Evolutionary conservation across 2,113 vertebrate species (phyloP).

Genomic region (Grammomys dolichurus): DNA sequence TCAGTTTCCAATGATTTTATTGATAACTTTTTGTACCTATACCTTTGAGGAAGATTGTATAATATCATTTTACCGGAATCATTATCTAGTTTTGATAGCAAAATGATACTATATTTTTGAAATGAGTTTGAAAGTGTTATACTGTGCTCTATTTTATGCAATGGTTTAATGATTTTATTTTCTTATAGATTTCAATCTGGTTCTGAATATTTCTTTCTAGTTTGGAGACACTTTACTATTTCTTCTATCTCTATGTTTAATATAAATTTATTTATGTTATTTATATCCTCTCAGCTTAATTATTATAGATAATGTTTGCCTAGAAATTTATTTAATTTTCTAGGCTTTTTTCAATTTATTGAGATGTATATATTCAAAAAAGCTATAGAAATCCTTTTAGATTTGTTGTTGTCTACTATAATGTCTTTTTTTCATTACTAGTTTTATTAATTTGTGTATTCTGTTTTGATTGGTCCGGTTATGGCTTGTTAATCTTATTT

Average conservation of each 20-base stretch:
- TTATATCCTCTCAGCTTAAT: not conserved
- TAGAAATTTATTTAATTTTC: not conserved
- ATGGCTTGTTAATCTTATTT: not conserved
- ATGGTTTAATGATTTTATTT: not conserved
- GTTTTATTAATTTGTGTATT: not conserved
- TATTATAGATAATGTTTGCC: not conserved
- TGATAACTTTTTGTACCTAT: not conserved
- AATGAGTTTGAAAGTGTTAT: not conserved
- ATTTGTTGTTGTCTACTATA: not conserved
- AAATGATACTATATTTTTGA: not conserved
- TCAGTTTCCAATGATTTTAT: too few species aligned
- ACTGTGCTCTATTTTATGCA: not conserved
- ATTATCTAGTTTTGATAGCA: not conserved
- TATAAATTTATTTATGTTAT: not conserved
- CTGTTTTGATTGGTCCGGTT: not conserved
- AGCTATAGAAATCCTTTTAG: not conserved
- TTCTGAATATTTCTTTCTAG: not conserved
- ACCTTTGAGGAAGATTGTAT: not conserved
- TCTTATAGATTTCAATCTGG: too few species aligned
- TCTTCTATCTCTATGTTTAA: not conserved
- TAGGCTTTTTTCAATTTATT: not conserved
- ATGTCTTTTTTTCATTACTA: not conserved
- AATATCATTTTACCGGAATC: not conserved
- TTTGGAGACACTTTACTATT: not conserved
- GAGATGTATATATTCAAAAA: not conserved